phyloP scores from a whole-genome alignment of 2,113 vertebrate genomes.

The Sapayoa aenigma region DNA sequence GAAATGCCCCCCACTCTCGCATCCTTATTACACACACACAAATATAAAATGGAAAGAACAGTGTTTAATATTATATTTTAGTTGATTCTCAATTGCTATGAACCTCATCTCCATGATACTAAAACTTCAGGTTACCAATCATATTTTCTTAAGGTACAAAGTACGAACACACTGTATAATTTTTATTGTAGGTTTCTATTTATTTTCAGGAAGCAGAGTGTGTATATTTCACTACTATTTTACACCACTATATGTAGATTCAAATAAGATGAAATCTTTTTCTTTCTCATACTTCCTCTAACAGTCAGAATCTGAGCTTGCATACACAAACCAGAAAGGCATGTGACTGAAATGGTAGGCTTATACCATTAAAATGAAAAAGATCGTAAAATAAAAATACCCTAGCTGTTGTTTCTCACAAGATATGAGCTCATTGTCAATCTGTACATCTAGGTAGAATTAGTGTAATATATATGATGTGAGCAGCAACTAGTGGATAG shows the following conservation, averaged over 20 bases:
- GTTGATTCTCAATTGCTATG: not conserved
- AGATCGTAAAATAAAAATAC: not conserved
- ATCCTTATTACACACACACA: not conserved
- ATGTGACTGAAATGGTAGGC: not conserved
- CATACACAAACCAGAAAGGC: not conserved
- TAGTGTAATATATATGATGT: conserved; percentile 23
- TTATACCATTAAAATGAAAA: not conserved
- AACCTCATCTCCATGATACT: not conserved
- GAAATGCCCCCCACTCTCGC: not conserved
- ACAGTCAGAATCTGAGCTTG: not conserved
- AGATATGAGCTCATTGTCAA: not conserved
- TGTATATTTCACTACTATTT: not conserved
- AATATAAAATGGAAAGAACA: not conserved
- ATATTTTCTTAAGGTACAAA: not conserved
- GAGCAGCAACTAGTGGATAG: conserved; percentile 48
- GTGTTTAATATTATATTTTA: not conserved
- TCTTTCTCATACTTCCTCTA: not conserved
- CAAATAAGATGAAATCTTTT: not conserved
- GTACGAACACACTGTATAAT: accelerated
- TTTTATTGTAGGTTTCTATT: not conserved
- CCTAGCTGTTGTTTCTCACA: not conserved
- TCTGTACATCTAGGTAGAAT: not conserved
- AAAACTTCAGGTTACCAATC: not conserved
- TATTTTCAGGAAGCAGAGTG: not conserved
- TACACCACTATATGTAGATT: not conserved